phyloP scores from a whole-genome alignment of 2,113 vertebrate genomes.

The Hucho hucho region DNA sequence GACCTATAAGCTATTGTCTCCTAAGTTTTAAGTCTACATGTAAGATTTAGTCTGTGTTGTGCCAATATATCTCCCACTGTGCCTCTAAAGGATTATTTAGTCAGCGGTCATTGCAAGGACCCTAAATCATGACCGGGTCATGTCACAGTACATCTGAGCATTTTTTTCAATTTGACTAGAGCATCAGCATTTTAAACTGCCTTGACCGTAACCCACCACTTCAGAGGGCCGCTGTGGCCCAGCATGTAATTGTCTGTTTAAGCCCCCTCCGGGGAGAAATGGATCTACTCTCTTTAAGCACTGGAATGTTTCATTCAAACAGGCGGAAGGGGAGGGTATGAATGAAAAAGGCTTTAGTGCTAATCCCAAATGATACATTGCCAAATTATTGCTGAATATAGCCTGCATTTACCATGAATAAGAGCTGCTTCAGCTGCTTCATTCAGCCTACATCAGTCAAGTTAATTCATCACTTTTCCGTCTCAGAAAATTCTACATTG shows the following conservation, averaged over 20 bases:
- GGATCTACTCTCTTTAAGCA: constrained; percentile 21
- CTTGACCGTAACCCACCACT: constrained; percentile 43
- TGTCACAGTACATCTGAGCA: constrained; percentile 3
- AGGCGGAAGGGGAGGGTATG: constrained; percentile 14
- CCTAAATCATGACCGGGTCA: constrained; percentile 13
- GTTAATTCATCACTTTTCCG: background rate
- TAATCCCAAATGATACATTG: constrained; percentile 26
- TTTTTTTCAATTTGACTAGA: constrained; percentile 33
- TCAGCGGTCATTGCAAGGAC: background rate
- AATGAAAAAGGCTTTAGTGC: background rate
- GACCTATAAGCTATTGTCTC: background rate
- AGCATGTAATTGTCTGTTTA: constrained; percentile 41
- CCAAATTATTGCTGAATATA: too few species aligned
- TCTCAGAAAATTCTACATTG: background rate
- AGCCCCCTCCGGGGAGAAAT: constrained; percentile 33
- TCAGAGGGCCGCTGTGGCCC: constrained; percentile 22
- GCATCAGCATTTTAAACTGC: constrained; percentile 8
- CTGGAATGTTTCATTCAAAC: constrained; percentile 46
- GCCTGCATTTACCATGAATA: too few species aligned
- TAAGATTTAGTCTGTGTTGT: background rate
- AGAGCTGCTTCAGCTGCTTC: background rate
- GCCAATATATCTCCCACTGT: background rate
- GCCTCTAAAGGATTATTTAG: background rate
- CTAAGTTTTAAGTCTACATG: background rate
- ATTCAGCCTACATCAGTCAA: background rate